These are phyloP conservation scores for Erpobdella octoculata DNA, from an alignment of 2,888 invertebrate genomes.

Conservation along the genomic window DNA sequence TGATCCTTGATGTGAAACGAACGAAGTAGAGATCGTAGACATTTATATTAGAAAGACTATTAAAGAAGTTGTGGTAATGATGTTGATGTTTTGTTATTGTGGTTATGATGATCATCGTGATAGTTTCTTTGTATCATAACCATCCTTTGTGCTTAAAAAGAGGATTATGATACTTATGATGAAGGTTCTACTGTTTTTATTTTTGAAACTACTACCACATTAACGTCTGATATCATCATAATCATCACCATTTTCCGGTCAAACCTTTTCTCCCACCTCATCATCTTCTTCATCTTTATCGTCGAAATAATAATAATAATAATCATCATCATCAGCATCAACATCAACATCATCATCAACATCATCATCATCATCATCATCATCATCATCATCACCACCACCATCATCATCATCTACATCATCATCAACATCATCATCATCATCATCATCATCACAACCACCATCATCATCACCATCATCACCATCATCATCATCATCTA, in stretches of 20 bases:
- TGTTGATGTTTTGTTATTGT: no score
- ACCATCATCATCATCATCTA: background rate
- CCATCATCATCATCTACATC: constrained; percentile 21
- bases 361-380: constrained; percentile 20
- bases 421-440: constrained; percentile 27
- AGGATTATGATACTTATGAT: no score
- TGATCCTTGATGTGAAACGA: background rate
- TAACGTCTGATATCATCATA: background rate
- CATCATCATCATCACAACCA: background rate
- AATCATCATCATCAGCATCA: background rate
- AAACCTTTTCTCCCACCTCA: no score
- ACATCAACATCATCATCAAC: background rate
- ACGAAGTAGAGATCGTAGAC: no score
- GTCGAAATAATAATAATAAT: no score
- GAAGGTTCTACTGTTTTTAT: background rate
- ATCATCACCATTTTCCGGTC: background rate
- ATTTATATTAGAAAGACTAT: no score
- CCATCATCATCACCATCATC: background rate
- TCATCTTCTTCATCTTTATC: background rate
- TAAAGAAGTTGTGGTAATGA: no score
- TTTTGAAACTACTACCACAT: background rate
- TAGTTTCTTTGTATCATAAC: no score
- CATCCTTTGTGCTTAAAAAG: no score
- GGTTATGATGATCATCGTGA: no score
- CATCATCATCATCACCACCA: constrained; percentile 21